Evolutionary conservation across 1,140 invertebrate genomes (phyloP).

Genomic region (Palaemon carinicauda): DNA sequence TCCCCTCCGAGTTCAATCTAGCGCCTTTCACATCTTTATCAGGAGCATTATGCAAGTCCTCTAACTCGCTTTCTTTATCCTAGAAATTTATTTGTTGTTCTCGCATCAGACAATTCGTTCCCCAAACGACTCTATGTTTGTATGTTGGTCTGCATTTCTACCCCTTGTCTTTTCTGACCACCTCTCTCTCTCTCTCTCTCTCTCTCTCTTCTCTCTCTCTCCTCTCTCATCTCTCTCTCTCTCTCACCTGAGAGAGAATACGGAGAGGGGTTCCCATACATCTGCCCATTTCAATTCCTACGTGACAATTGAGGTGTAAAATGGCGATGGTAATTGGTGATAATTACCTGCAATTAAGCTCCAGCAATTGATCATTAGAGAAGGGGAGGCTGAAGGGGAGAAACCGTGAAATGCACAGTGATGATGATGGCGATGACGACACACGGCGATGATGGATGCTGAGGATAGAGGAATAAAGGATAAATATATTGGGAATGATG

Average conservation of each 20-base stretch:
- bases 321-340: slow-evolving; percentile 3
- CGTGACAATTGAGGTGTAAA: slow-evolving; percentile 6
- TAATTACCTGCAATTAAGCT: slow-evolving; percentile 3
- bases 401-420: neutral
- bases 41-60: neutral
- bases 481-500: too few species aligned
- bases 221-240: too few species aligned
- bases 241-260: neutral
- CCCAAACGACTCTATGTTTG: too few species aligned
- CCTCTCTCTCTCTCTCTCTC: neutral
- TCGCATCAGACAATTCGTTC: neutral
- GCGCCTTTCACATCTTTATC: neutral
- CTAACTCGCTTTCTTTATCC: neutral
- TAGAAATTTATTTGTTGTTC: neutral
- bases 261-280: neutral
- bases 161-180: too few species aligned
- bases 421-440: neutral
- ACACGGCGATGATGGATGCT: neutral
- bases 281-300: neutral
- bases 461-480: neutral
- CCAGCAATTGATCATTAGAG: neutral
- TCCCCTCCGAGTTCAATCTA: neutral
- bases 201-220: slow-evolving; percentile 37
- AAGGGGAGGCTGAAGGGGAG: neutral
- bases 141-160: neutral